A percentile compares a stretch with the other conserved stretches of the same genome.
phyloP scores from a whole-genome alignment of 2,113 vertebrate species.

The Nerophis lumbriciformis region DNA sequence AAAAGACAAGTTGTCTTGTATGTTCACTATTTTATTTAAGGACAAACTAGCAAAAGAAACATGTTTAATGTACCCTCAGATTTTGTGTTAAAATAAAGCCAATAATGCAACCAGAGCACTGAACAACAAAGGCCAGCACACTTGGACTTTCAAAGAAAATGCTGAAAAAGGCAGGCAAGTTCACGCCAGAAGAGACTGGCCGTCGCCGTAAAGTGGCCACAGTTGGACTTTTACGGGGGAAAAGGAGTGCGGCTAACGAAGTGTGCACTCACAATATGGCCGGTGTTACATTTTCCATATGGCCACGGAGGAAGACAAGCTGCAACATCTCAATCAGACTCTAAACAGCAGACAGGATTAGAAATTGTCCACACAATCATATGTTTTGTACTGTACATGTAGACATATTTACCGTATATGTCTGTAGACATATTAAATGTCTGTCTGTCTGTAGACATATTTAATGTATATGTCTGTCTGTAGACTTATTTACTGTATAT shows the following conservation, averaged over 20 bases:
- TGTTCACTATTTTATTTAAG: no score
- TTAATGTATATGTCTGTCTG: no score
- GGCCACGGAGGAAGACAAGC: conserved; percentile 14
- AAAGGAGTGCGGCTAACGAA: conserved; percentile 36
- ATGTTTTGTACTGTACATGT: no score
- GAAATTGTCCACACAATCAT: background rate
- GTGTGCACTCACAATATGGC: conserved; percentile 37
- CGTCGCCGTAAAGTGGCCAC: conserved; percentile 11
- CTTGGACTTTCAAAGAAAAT: background rate
- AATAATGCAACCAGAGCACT: background rate
- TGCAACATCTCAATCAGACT: conserved; percentile 22
- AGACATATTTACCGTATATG: no score
- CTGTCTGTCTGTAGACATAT: no score
- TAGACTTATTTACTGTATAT: no score
- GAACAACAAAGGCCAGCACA: background rate
- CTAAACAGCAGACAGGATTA: background rate
- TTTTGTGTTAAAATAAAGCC: no score
- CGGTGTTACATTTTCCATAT: conserved; percentile 37
- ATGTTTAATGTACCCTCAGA: no score
- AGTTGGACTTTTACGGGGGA: conserved; percentile 28
- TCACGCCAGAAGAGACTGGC: conserved; percentile 9
- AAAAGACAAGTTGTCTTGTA: no score
- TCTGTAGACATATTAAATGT: no score
- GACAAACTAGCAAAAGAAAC: no score
- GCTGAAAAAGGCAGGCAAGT: conserved; percentile 6